Percentiles rank a stretch among this genome's conserved stretches.
Conservation (phyloP, 2,113 vertebrate genomes). For the Scalopus aquaticus region DNA sequence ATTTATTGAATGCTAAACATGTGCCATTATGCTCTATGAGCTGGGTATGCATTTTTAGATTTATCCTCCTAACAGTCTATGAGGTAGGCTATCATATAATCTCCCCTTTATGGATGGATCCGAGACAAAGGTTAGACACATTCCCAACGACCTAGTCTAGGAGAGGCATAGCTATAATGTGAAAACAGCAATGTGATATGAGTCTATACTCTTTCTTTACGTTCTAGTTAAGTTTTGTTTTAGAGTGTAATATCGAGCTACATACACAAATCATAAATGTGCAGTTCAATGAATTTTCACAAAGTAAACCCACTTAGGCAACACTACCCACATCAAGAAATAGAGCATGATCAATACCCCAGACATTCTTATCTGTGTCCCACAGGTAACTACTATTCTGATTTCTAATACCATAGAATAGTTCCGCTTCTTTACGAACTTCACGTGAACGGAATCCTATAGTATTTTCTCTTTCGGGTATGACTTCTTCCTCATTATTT, state of each 20-base stretch:
- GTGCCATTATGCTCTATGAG: background rate
- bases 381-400: background rate
- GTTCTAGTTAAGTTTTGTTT: background rate
- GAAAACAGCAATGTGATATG: background rate
- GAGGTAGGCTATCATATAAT: background rate
- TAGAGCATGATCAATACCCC: background rate
- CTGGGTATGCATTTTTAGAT: background rate
- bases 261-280: background rate
- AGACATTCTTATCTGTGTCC: background rate
- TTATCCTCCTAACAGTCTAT: background rate
- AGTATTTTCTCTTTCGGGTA: background rate
- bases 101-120: background rate
- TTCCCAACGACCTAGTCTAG: background rate
- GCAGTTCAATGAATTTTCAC: background rate
- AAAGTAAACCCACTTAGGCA: background rate
- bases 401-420: background rate
- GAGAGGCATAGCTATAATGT: background rate
- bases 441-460: background rate
- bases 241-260: background rate
- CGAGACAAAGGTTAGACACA: conserved; percentile 16
- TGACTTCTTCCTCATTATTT: background rate
- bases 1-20: conserved; percentile 22
- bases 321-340: background rate
- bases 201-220: background rate
- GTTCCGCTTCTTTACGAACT: background rate